Conservation (phyloP, 2,888 invertebrate species). For the Euplagia quadripunctaria region DNA sequence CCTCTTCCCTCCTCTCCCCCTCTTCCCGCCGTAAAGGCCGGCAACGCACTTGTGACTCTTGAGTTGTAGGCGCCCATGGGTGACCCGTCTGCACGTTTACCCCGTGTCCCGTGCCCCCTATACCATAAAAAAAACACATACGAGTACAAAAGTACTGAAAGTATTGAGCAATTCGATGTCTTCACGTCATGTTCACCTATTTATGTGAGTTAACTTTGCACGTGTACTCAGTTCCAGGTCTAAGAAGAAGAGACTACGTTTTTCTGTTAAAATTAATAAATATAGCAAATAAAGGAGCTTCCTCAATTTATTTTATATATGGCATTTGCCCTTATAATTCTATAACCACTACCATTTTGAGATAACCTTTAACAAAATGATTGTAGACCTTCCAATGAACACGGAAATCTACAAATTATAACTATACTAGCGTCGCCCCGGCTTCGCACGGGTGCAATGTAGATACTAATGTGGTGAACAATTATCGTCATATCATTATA, state of each 20-base stretch:
- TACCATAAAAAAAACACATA: no score
- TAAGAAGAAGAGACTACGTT: not conserved
- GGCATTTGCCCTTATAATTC: constrained; percentile 16
- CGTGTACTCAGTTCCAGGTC: not conserved
- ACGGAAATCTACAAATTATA: not conserved
- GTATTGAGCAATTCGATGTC: not conserved
- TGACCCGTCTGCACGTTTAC: no score
- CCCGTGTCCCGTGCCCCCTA: no score
- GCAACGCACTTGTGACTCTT: no score
- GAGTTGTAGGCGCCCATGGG: no score
- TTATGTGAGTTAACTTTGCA: not conserved
- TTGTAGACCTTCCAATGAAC: not conserved
- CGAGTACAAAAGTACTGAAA: no score
- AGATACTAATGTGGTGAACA: no score
- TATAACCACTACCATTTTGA: constrained; percentile 29
- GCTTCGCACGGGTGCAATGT: no score
- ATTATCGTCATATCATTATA: no score
- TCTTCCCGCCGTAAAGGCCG: no score
- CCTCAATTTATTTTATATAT: constrained; percentile 27
- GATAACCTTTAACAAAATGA: constrained; percentile 4
- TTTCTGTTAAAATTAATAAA: not conserved
- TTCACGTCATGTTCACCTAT: not conserved
- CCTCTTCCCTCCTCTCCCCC: no score
- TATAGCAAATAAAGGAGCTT: constrained; percentile 17
- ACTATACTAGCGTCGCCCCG: not conserved